Base-by-base conservation (phyloP, 2,113 vertebrate genomes). In the Panthera uncia region DNA sequence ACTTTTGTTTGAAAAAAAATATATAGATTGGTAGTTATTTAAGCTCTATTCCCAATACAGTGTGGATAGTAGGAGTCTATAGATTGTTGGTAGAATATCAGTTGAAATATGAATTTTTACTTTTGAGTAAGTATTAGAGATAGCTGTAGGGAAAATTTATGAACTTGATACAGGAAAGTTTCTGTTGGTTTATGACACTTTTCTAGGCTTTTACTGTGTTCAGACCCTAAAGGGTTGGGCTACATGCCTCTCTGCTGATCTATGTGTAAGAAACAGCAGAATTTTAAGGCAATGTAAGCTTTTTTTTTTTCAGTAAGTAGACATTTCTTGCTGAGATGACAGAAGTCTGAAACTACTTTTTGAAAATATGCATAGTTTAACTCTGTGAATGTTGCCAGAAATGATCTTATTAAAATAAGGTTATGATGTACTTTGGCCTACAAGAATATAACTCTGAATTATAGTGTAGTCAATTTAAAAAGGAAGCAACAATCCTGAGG, bases 331-430 rank as follows among this genome's bases (percentile, higher is more conserved):
- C 57, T 89, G 73, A 97, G 90, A 97, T 71, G 18, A 68, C 38
- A 74, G 86, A 89, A 95, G 68, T 79, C 12, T 61, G 73, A 94
- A 96, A 82, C n/a, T 82, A 21, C 55, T 95, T 86, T 80, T 69
- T 79, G 78, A 85, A 95, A 94, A 61, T 89, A 84, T 41, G 61
- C 3, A 8, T 69, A 71, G 80, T 92, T 97, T 96, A 87, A 95
- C 92, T 97, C 18, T 82, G 50, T 78, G 48, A 71, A 21, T 74
- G 73, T 94, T 93, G 27, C 82, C 66, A 83, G 45, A 86, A 78
- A 83, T 91, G 41, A 79, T 86, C 63, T 97, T 95, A 89, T 74
- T 93, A 96, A 93, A 93, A 89, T 41, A 86, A 73, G 48, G 71
- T 52, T 71, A 73, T 63, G 33, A 82, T 95, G 57, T 84, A 84